phyloP scores from a whole-genome alignment of 2,113 vertebrate genomes.

The Burhinus bistriatus region DNA sequence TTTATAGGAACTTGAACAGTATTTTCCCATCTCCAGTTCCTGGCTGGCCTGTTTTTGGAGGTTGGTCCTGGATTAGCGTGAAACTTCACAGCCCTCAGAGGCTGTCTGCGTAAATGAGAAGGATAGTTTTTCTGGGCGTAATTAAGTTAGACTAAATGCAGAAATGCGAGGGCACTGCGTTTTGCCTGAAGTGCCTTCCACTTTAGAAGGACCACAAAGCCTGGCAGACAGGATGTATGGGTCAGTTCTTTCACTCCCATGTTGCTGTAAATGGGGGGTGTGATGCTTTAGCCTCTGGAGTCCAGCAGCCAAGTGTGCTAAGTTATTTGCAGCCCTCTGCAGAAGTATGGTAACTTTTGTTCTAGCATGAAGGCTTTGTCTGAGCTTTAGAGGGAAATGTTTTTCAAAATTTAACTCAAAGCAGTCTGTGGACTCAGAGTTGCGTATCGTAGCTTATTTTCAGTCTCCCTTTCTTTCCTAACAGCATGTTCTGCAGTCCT shows the following conservation, averaged over 20 bases:
- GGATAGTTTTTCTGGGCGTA: background rate
- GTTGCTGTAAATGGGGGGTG: background rate
- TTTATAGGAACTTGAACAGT: background rate
- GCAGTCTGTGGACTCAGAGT: background rate
- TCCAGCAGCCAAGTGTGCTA: background rate
- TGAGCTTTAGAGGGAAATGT: background rate
- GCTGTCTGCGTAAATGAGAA: background rate
- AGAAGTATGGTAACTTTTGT: background rate
- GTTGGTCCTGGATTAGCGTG: background rate
- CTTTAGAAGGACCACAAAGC: background rate
- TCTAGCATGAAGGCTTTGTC: background rate
- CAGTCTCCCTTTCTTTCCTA: background rate
- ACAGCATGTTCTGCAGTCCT: constrained; percentile 92
- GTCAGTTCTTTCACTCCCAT: background rate
- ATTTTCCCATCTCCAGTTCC: background rate
- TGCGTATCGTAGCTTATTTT: background rate
- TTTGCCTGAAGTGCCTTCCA: background rate
- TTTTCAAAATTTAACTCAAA: background rate
- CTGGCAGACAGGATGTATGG: background rate
- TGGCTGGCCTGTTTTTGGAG: background rate
- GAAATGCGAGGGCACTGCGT: background rate
- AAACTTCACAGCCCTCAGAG: background rate
- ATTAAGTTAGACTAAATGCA: background rate
- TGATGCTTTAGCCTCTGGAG: background rate
- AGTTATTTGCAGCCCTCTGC: background rate